Percentiles rank a stretch among this genome's conserved stretches.
Evolutionary conservation across 2,113 vertebrate species (phyloP).

Genomic region (Microtus montanus): DNA sequence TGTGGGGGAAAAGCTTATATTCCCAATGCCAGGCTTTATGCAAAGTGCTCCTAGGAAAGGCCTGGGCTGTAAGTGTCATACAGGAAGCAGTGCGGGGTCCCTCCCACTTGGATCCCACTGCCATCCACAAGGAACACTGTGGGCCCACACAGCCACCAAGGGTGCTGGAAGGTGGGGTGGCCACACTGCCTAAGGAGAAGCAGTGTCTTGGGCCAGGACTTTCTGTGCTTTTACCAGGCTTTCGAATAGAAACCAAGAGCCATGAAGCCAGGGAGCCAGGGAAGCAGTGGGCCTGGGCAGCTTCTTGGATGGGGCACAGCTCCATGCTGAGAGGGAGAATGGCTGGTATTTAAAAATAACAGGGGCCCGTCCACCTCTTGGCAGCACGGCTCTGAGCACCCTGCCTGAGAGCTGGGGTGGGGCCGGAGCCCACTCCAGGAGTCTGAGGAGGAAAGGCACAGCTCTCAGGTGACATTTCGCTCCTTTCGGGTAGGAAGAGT

Average conservation of each 20-base stretch:
- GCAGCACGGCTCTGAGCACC: not conserved
- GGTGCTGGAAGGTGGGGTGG: not conserved
- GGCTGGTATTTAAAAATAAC: constrained; percentile 47
- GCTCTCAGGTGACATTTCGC: not conserved
- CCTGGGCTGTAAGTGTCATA: not conserved
- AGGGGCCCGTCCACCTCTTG: not conserved
- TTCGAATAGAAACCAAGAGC: not conserved
- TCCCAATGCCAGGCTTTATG: not conserved
- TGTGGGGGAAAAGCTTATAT: not conserved
- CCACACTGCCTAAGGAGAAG: not conserved
- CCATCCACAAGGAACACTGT: not conserved
- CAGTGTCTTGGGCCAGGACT: not conserved
- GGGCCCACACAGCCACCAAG: not conserved
- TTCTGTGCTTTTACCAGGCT: not conserved
- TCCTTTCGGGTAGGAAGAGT: constrained; percentile 31
- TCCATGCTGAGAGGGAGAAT: not conserved
- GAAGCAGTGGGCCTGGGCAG: not conserved
- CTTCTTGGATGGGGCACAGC: not conserved
- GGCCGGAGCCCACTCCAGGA: not conserved
- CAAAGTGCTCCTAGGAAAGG: not conserved
- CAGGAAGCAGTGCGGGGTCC: not conserved
- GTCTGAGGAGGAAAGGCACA: not conserved
- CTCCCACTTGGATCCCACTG: not conserved
- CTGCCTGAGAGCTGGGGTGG: not conserved
- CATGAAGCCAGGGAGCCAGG: not conserved